Percentiles rank a stretch among this genome's conserved stretches.
Conservation (phyloP, 2,113 vertebrate genomes). For the Tachysurus vachellii region DNA sequence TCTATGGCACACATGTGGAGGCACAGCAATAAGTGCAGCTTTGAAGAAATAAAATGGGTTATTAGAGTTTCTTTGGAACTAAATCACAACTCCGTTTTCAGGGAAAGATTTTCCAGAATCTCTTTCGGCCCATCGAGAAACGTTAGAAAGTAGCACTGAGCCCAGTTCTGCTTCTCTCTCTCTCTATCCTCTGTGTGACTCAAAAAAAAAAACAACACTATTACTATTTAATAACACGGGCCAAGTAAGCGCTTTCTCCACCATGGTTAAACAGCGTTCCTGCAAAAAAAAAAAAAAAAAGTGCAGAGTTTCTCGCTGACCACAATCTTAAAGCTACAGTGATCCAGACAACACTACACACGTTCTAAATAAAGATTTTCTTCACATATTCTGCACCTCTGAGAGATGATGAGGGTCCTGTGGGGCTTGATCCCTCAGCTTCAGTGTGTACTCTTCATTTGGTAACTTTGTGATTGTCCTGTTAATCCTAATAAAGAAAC, state of each 20-base stretch:
- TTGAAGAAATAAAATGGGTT: background rate
- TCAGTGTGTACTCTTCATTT: slow-evolving; percentile 83
- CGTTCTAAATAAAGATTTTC: background rate
- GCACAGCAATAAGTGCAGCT: background rate
- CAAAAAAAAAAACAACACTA: background rate
- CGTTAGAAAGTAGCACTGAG: background rate
- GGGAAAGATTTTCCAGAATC: slow-evolving; percentile 9
- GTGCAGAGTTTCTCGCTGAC: background rate
- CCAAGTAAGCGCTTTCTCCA: background rate
- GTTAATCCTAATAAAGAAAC: slow-evolving; percentile 73
- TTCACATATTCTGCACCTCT: slow-evolving; percentile 31
- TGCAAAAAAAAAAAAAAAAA: background rate
- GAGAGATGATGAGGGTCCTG: slow-evolving; percentile 57
- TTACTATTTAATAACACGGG: background rate
- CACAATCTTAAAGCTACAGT: background rate
- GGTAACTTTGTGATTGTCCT: slow-evolving; percentile 85
- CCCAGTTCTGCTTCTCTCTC: background rate
- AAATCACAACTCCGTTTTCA: background rate
- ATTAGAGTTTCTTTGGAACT: slow-evolving; percentile 14
- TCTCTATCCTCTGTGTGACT: background rate
- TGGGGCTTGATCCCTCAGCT: slow-evolving; percentile 65
- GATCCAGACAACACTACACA: slow-evolving; percentile 38
- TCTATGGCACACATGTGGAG: slow-evolving; percentile 5
- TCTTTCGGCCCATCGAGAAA: background rate
- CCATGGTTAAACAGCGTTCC: background rate